Evolutionary conservation across 1,140 invertebrate genomes (phyloP).

Genomic region (Callitettix versicolor): DNA sequence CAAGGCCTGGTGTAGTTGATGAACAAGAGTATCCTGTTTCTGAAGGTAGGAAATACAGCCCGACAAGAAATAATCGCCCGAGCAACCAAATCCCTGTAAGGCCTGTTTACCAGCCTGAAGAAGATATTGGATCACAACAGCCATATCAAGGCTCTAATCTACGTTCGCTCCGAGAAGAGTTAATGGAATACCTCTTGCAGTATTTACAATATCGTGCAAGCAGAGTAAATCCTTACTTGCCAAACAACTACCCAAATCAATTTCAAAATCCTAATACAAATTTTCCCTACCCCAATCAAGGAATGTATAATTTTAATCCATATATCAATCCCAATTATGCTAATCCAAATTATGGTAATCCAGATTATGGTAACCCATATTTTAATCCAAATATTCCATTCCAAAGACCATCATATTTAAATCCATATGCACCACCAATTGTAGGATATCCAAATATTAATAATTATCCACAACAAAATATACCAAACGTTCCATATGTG

Average conservation of each 20-base stretch:
- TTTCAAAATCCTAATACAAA: constrained; percentile 10
- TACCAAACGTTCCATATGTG: background rate
- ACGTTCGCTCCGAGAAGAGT: constrained; percentile 32
- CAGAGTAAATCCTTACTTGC: constrained; percentile 6
- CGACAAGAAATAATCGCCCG: constrained; percentile 4
- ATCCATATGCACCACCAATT: constrained; percentile 1
- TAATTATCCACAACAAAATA: background rate
- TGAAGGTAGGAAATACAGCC: background rate
- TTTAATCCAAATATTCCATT: constrained; percentile 1
- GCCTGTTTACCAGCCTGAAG: constrained; percentile 2
- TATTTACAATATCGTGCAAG: constrained; percentile 23
- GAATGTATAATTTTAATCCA: background rate
- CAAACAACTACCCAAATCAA: constrained; percentile 2
- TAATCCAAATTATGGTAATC: constrained; percentile 8
- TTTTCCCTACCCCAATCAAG: constrained; percentile 1
- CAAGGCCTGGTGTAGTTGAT: constrained; percentile 18
- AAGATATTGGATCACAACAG: background rate
- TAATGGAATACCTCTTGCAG: constrained; percentile 26
- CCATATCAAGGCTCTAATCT: constrained; percentile 28
- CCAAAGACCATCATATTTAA: background rate
- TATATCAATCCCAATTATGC: background rate
- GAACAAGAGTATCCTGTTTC: constrained; percentile 30
- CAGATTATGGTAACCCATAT: constrained; percentile 15
- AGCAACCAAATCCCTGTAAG: constrained; percentile 9
- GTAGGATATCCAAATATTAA: background rate